Evolutionary conservation across 2,888 invertebrate genomes (phyloP).

Genomic region (Iphiclides podalirius): DNA sequence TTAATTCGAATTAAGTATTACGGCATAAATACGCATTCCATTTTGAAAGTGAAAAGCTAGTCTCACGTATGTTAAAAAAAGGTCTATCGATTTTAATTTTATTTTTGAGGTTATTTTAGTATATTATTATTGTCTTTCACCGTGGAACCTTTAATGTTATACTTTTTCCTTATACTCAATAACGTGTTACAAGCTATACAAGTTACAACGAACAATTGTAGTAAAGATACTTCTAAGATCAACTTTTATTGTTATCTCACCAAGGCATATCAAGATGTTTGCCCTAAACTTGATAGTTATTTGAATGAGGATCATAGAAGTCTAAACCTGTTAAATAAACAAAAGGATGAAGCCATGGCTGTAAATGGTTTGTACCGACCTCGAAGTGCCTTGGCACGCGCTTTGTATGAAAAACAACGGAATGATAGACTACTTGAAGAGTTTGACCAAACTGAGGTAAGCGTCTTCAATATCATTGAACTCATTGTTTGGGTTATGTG

Average conservation of each 20-base stretch:
- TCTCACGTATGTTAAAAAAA: not conserved
- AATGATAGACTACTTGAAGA: slow-evolving; percentile 84
- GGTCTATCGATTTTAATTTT: not conserved
- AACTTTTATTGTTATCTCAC: slow-evolving; percentile 53
- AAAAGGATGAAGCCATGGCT: slow-evolving; percentile 47
- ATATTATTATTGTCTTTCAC: not conserved
- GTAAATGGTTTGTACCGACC: slow-evolving; percentile 80
- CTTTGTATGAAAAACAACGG: slow-evolving; percentile 85
- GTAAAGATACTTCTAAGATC: slow-evolving; percentile 38
- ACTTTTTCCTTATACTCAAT: slow-evolving; percentile 17
- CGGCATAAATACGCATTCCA: not conserved
- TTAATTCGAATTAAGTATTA: slow-evolving; percentile 3
- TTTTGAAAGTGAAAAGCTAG: not conserved
- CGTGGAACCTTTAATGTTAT: slow-evolving; percentile 21
- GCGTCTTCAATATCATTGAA: slow-evolving; percentile 32
- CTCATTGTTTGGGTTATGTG: no score
- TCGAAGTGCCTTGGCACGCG: slow-evolving; percentile 85
- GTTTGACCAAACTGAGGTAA: slow-evolving; percentile 85
- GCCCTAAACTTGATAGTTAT: slow-evolving; percentile 34
- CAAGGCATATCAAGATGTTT: slow-evolving; percentile 48
- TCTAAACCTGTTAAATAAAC: slow-evolving; percentile 23
- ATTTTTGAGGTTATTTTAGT: slow-evolving; percentile 17
- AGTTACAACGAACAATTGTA: slow-evolving; percentile 33
- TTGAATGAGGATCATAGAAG: slow-evolving; percentile 23
- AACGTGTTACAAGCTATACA: slow-evolving; percentile 34